phyloP scores from a whole-genome alignment of 2,113 vertebrate genomes.

The Tachysurus vachellii region DNA sequence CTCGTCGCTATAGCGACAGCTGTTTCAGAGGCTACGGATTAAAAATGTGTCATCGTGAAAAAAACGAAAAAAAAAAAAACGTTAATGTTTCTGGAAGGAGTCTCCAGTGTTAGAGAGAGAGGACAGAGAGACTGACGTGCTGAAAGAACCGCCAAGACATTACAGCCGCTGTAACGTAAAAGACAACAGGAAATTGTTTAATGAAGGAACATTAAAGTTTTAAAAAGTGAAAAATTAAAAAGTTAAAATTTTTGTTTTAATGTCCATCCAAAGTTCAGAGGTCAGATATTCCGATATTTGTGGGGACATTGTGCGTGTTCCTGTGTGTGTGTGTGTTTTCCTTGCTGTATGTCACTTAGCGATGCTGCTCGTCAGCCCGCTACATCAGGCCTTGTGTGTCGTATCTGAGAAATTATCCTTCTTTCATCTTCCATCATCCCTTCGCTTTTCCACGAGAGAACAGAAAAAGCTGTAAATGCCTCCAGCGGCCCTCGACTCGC shows the following conservation, averaged over 20 bases:
- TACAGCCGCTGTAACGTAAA: no score
- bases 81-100: not conserved
- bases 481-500: not conserved
- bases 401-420: slow-evolving; percentile 63
- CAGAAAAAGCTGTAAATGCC: not conserved
- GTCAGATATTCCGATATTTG: no score
- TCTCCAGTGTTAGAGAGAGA: not conserved
- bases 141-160: no score
- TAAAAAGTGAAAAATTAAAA: no score
- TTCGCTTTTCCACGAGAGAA: not conserved
- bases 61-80: not conserved
- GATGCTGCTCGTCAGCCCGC: slow-evolving; percentile 66
- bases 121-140: no score
- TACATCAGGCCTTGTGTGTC: slow-evolving; percentile 61
- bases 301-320: not conserved
- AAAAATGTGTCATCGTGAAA: not conserved
- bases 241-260: no score
- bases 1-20: not conserved
- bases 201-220: no score
- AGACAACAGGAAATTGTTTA: no score
- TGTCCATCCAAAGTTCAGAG: no score
- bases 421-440: slow-evolving; percentile 28
- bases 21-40: not conserved
- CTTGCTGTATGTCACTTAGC: slow-evolving; percentile 49
- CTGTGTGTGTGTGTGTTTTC: slow-evolving; percentile 15